phyloP scores from a whole-genome alignment of 2,888 invertebrate species.

The Physocephala rufipes region DNA sequence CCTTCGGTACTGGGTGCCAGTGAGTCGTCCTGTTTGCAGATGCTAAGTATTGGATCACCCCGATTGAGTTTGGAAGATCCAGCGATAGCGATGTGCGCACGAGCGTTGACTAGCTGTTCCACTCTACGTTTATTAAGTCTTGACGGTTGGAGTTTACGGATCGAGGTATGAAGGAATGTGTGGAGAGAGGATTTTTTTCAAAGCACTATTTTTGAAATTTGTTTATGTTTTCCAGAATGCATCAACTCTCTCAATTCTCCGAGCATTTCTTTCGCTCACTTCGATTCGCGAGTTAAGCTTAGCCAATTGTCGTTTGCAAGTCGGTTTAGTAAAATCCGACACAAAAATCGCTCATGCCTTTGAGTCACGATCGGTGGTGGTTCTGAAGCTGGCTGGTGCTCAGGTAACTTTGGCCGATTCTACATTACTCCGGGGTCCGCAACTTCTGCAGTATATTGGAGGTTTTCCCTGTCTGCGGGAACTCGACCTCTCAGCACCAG shows the following conservation, averaged over 20 bases:
- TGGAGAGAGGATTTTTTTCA: no score
- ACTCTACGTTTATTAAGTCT: conserved; percentile 68
- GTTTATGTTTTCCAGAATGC: conserved; percentile 45
- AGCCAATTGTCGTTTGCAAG: conserved; percentile 68
- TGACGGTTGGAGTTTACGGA: conserved; percentile 70
- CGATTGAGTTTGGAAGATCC: conserved; percentile 68
- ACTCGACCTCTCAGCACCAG: conserved; percentile 66
- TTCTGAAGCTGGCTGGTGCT: conserved; percentile 67
- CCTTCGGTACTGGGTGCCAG: conserved; percentile 69
- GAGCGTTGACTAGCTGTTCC: conserved; percentile 62
- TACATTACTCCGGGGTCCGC: conserved; percentile 66
- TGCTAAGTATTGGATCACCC: conserved; percentile 69
- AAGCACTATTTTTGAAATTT: no score
- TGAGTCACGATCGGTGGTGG: conserved; percentile 66
- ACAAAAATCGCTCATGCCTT: conserved; percentile 52
- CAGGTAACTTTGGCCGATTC: conserved; percentile 67
- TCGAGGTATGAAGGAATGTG: conserved; percentile 66
- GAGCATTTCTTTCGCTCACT: conserved; percentile 67
- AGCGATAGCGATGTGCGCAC: conserved; percentile 56
- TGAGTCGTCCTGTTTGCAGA: conserved; percentile 68
- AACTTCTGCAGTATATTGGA: conserved; percentile 66
- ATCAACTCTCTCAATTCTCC: conserved; percentile 66
- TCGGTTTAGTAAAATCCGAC: conserved; percentile 56
- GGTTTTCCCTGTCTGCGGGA: conserved; percentile 68
- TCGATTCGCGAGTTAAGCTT: conserved; percentile 68